Base-by-base conservation (phyloP, 2,888 invertebrate species). In the Euphydryas editha region DNA sequence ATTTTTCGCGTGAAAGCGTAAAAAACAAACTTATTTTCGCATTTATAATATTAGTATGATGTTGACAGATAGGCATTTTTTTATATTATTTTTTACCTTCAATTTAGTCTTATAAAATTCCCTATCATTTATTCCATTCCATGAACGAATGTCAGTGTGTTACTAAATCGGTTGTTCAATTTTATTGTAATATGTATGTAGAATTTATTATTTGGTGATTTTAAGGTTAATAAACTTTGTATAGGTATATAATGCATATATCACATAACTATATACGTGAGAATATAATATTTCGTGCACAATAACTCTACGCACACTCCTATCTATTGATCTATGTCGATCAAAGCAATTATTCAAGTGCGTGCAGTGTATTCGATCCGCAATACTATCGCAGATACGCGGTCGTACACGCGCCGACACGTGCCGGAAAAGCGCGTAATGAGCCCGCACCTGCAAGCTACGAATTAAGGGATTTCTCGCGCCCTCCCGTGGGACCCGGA, bases 391-490 rank as follows among this genome's bases (percentile, higher is more conserved):
- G 79, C 79, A 76, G 78, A 79, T 81, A 81, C 69, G 68, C 76
- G 75, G 69, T 65, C 68, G 73, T 71, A 76, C 90, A 90, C 91
- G 87, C 82, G 89, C 79, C 86, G 90, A 75, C 92, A 86, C 92
- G 92, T 87, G 92, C 71, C 88, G 81, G 85, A 77, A 87, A 86
- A 88, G 82, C 85, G 82, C 84, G 86, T 91, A 92, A 92, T 92
- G 90, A 92, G 86, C 85, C 86, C 86, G 88, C 92, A 92, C 92
- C 92, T 92, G 92, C 91, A 88, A 78, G 83, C 78, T 78, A 85
- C 82, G 90, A 85, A 91, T 92, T 92, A 91, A 85, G 86, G 91
- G 92, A 92, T 92, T 90, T 92, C 87, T 91, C 89, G 90, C 92
- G 88, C 92, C 92, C 91, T 90, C 92, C 88, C 92, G 91, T 92